Percentiles rank a stretch among this genome's conserved stretches.
These are phyloP conservation scores for Platichthys flesus DNA, from an alignment of 2,113 vertebrate genomes.

Conservation along the genomic window DNA sequence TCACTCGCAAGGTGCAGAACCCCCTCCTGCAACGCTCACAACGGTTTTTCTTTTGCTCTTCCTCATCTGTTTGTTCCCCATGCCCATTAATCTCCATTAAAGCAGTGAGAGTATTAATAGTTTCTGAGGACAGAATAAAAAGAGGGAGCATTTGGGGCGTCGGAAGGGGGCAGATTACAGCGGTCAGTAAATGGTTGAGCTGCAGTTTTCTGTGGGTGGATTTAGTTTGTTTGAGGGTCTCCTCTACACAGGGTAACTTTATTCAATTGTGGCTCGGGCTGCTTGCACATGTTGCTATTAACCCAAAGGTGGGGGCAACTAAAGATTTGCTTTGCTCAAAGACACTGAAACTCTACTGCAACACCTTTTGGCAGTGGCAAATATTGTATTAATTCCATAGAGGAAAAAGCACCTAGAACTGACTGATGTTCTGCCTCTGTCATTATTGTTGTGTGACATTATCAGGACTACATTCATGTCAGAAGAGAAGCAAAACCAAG, in stretches of 20 bases:
- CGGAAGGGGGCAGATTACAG: constrained; percentile 32
- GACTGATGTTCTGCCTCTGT: too few species aligned
- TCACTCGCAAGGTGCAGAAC: constrained; percentile 7
- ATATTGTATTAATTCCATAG: too few species aligned
- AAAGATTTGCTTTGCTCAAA: too few species aligned
- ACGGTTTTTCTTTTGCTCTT: constrained; percentile 41
- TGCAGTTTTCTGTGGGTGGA: constrained; percentile 12
- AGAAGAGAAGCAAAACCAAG: too few species aligned
- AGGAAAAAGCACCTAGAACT: too few species aligned
- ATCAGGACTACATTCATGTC: too few species aligned
- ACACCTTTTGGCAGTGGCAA: too few species aligned
- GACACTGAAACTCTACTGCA: too few species aligned
- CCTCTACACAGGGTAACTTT: background rate
- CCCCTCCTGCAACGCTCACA: constrained; percentile 22
- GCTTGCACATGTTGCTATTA: background rate
- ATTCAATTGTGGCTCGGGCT: background rate
- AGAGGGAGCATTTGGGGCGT: constrained; percentile 49
- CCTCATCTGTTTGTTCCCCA: constrained; percentile 55
- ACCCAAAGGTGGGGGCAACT: too few species aligned
- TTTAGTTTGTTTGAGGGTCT: background rate
- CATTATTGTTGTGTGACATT: too few species aligned
- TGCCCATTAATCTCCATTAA: constrained; percentile 80
- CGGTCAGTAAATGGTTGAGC: constrained; percentile 32
- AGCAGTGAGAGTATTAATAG: constrained; percentile 73
- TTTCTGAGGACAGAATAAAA: constrained; percentile 63